phyloP scores from a whole-genome alignment of 2,113 vertebrate species.

The Phasianus colchicus region DNA sequence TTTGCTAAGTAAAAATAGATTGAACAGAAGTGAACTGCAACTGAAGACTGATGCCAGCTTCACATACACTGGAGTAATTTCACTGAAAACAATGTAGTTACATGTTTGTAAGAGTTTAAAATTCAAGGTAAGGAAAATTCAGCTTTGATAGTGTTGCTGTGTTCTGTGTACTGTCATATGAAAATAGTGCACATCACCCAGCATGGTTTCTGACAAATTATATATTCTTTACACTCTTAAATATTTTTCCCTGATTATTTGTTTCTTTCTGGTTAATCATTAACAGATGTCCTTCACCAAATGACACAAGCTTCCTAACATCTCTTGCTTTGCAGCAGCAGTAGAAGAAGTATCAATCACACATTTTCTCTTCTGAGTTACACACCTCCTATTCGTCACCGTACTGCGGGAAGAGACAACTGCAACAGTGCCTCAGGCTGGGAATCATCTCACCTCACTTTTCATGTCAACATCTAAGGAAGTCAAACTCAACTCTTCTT shows the following conservation, averaged over 20 bases:
- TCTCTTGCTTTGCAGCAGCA: neutral
- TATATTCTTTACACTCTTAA: neutral
- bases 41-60: neutral
- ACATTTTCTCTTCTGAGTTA: neutral
- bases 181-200: neutral
- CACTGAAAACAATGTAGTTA: neutral
- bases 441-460: constrained; percentile 13
- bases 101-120: neutral
- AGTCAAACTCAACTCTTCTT: neutral
- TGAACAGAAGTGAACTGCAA: neutral
- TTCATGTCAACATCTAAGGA: neutral
- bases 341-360: neutral
- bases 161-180: neutral
- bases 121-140: neutral
- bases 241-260: neutral
- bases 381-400: neutral
- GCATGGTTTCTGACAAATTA: neutral
- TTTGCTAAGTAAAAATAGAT: neutral
- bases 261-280: neutral
- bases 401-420: neutral
- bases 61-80: neutral
- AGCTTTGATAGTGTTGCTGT: neutral
- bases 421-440: neutral
- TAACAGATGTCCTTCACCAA: neutral
- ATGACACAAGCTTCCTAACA: neutral